A percentile compares a stretch with the other conserved stretches of the same genome.
Evolutionary conservation across 2,888 invertebrate species (phyloP).

Genomic region (Phlogophora meticulosa): DNA sequence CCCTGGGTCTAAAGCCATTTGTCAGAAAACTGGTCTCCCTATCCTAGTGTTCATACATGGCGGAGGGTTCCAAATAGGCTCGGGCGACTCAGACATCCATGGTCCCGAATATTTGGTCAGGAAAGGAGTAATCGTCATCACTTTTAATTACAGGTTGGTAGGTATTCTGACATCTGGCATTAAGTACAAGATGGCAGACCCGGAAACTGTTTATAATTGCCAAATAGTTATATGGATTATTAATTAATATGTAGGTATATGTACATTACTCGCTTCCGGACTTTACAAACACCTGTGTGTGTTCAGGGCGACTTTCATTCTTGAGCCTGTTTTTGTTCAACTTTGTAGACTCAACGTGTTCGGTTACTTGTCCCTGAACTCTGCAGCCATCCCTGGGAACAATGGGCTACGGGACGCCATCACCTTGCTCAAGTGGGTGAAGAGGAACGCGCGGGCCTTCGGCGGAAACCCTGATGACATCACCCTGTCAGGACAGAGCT

Average conservation of each 20-base stretch:
- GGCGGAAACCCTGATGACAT: slow-evolving; percentile 68
- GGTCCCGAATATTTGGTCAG: slow-evolving; percentile 74
- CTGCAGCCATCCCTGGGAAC: slow-evolving; percentile 73
- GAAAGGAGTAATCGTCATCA: slow-evolving; percentile 70
- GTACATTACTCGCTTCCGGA: neutral
- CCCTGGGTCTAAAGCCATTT: neutral
- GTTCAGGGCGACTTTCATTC: neutral
- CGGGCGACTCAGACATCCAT: slow-evolving; percentile 66
- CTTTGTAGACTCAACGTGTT: slow-evolving; percentile 66
- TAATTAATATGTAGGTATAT: slow-evolving; percentile 3
- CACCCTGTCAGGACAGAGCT: slow-evolving; percentile 70
- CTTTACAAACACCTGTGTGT: neutral
- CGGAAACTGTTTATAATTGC: neutral
- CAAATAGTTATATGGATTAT: slow-evolving; percentile 1
- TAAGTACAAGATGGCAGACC: too few relatives aligned
- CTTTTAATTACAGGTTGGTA: slow-evolving; percentile 73
- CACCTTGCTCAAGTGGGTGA: slow-evolving; percentile 69
- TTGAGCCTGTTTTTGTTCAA: neutral
- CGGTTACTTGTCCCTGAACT: slow-evolving; percentile 74
- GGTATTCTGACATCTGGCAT: neutral
- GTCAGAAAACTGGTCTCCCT: slow-evolving; percentile 65
- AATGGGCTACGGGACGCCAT: slow-evolving; percentile 70
- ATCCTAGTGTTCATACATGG: slow-evolving; percentile 83
- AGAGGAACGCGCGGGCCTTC: slow-evolving; percentile 65
- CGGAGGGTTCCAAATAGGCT: slow-evolving; percentile 74